phyloP scores from a whole-genome alignment of 2,888 invertebrate genomes.

The Dryomyza anilis region DNA sequence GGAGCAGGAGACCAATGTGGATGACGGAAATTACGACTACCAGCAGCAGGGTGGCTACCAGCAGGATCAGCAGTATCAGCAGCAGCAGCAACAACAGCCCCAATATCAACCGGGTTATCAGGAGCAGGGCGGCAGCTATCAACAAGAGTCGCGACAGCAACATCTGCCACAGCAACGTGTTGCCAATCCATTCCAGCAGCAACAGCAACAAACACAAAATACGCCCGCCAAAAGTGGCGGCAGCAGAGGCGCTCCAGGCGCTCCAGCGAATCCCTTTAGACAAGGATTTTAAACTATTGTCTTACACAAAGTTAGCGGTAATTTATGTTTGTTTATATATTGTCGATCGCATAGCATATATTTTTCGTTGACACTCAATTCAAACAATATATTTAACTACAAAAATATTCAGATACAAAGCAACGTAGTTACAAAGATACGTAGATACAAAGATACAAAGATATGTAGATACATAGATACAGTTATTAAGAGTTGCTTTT shows the following conservation, averaged over 20 bases:
- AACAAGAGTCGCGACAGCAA: slow-evolving; percentile 57
- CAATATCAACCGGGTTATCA: slow-evolving; percentile 62
- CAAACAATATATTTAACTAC: neutral
- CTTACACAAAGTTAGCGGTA: slow-evolving; percentile 62
- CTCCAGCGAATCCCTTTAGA: slow-evolving; percentile 76
- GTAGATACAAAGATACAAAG: no score
- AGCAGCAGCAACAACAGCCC: slow-evolving; percentile 61
- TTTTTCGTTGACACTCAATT: slow-evolving; percentile 35
- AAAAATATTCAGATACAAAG: no score
- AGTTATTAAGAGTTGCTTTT: no score
- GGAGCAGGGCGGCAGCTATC: slow-evolving; percentile 60
- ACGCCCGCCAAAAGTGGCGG: slow-evolving; percentile 56
- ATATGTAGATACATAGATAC: no score
- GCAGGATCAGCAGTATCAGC: slow-evolving; percentile 57
- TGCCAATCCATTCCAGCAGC: slow-evolving; percentile 79
- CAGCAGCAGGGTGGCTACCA: slow-evolving; percentile 53
- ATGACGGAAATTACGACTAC: slow-evolving; percentile 64
- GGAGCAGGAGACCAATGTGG: slow-evolving; percentile 70
- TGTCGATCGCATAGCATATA: slow-evolving; percentile 46
- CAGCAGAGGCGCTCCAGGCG: slow-evolving; percentile 48
- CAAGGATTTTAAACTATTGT: slow-evolving; percentile 74
- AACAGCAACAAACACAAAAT: slow-evolving; percentile 58
- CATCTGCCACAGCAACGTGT: slow-evolving; percentile 62
- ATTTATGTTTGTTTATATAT: slow-evolving; percentile 51
- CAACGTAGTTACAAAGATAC: no score